Evolutionary conservation across 2,888 invertebrate species (phyloP).

Genomic region (Dolichopus griseipennis): DNA sequence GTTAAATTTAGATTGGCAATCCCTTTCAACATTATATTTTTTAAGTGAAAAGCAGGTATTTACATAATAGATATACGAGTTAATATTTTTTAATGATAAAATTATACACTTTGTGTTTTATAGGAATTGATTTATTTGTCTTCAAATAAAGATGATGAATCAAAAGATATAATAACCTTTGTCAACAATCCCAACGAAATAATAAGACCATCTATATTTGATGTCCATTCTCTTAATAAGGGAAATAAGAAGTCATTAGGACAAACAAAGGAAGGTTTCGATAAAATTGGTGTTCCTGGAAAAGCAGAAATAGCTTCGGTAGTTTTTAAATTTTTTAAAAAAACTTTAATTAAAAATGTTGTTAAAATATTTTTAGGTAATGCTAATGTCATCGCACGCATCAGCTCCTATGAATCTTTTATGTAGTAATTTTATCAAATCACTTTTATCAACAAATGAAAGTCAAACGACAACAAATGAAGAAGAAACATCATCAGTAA

Average conservation of each 20-base stretch:
- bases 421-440: conserved; percentile 35
- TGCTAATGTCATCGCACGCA: conserved; percentile 39
- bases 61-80: neutral
- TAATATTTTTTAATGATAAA: no score
- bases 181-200: conserved; percentile 28
- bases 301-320: conserved; percentile 46
- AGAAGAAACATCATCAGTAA: neutral
- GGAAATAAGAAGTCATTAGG: conserved; percentile 25
- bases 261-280: conserved; percentile 23
- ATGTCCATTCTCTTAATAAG: conserved; percentile 42
- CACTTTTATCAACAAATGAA: conserved; percentile 25
- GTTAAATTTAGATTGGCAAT: conserved; percentile 50
- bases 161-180: conserved; percentile 38
- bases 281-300: conserved; percentile 39
- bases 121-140: conserved; percentile 47
- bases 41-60: conserved; percentile 52
- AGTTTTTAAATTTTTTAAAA: conserved; percentile 25
- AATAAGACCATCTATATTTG: conserved; percentile 44
- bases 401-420: conserved; percentile 40
- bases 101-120: no score
- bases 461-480: neutral
- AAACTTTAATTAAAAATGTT: no score
- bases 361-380: conserved; percentile 27
- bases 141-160: conserved; percentile 40
- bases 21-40: conserved; percentile 53